Evolutionary conservation across 1,140 invertebrate species (phyloP).

Genomic region (Scaptodrosophila lebanonensis): DNA sequence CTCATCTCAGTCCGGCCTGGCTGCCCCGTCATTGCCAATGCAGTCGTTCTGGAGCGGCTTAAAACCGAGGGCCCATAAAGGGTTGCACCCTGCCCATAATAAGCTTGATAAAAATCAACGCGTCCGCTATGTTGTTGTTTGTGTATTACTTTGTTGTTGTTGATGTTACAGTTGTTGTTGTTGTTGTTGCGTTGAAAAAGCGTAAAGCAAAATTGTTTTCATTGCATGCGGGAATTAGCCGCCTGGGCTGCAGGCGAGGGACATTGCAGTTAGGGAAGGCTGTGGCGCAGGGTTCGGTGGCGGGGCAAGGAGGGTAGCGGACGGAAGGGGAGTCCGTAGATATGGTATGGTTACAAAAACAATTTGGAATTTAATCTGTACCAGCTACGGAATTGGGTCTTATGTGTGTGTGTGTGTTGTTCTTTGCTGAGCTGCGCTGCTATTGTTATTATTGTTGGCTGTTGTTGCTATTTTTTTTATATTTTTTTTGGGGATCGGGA

Average conservation of each 20-base stretch:
- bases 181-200: conserved; percentile 9
- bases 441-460: conserved; percentile 9
- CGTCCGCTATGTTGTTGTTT: conserved; percentile 6
- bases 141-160: conserved; percentile 7
- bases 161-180: too few species aligned
- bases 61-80: conserved; percentile 24
- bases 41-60: conserved; percentile 18
- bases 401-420: conserved; percentile 5
- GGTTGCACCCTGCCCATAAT: conserved; percentile 50
- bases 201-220: conserved; percentile 50
- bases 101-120: conserved; percentile 69
- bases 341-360: conserved; percentile 40
- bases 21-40: conserved; percentile 20
- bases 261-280: too few species aligned
- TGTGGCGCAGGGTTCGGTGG: too few species aligned
- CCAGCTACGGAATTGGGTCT: conserved; percentile 30
- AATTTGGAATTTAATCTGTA: conserved; percentile 63
- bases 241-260: too few species aligned
- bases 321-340: conserved; percentile 1
- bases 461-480: conserved; percentile 29
- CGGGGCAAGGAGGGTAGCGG: too few species aligned
- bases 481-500: conserved; percentile 28
- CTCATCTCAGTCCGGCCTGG: too few species aligned
- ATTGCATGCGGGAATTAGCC: conserved; percentile 62
- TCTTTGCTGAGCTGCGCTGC: conserved; percentile 15